phyloP scores from a whole-genome alignment of 2,113 vertebrate genomes.

The Climacteris rufus region DNA sequence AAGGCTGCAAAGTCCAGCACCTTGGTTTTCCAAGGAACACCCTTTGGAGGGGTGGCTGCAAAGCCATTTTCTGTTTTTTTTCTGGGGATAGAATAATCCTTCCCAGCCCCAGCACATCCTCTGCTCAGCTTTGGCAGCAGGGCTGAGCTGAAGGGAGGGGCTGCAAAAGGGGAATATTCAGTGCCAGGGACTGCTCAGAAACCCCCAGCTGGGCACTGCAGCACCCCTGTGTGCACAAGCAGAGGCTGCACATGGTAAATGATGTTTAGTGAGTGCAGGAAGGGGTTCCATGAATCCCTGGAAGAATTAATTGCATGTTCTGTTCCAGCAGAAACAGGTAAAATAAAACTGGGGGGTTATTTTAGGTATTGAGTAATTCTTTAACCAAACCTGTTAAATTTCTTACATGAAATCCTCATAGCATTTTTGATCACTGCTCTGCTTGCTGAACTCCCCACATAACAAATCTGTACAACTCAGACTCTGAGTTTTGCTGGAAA shows the following conservation, averaged over 20 bases:
- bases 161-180: not conserved
- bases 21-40: not conserved
- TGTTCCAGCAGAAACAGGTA: not conserved
- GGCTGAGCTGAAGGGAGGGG: not conserved
- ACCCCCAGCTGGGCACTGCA: not conserved
- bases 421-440: not conserved
- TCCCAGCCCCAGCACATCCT: not conserved
- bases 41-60: not conserved
- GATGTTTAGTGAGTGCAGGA: not conserved
- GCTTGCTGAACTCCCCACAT: not conserved
- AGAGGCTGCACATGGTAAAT: not conserved
- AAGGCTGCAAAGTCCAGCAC: not conserved
- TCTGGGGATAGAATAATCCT: not conserved
- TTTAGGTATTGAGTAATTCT: not conserved
- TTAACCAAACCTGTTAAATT: not conserved
- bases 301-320: not conserved
- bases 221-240: not conserved
- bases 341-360: not conserved
- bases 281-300: not conserved
- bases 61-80: not conserved
- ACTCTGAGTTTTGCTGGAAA: not conserved
- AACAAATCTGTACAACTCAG: accelerated
- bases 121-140: not conserved
- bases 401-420: not conserved
- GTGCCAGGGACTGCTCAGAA: not conserved